Conservation (phyloP, 1,140 invertebrate genomes). For the Psilanteris sp. region DNA sequence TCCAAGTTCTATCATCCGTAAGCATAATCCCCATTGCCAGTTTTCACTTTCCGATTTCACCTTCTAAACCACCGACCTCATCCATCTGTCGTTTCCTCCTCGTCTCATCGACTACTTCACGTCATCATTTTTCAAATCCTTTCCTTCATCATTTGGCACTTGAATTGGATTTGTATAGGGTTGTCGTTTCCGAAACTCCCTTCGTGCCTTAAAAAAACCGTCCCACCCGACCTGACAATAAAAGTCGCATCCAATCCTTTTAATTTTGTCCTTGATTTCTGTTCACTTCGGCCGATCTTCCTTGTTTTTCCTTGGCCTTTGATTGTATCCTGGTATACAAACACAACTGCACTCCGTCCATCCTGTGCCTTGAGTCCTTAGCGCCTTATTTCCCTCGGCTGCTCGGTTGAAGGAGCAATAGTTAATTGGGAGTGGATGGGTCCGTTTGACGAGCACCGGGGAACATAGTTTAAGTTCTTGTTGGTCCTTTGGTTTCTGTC, state of each 20-base stretch:
- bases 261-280: not conserved
- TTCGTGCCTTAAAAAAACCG: slow-evolving; percentile 71
- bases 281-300: slow-evolving; percentile 10
- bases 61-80: too few relatives aligned
- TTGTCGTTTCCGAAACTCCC: slow-evolving; percentile 64
- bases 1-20: slow-evolving; percentile 6
- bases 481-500: slow-evolving; percentile 9
- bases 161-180: slow-evolving; percentile 46
- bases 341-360: slow-evolving; percentile 40
- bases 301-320: slow-evolving; percentile 20
- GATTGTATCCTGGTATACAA: slow-evolving; percentile 35
- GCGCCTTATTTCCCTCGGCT: slow-evolving; percentile 49
- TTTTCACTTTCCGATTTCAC: too few relatives aligned
- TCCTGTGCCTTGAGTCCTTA: slow-evolving; percentile 55
- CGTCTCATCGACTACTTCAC: not conserved
- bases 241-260: slow-evolving; percentile 23
- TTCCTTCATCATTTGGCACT: slow-evolving; percentile 28
- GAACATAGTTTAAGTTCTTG: not conserved
- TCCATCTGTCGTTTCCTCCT: not conserved
- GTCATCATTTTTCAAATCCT: not conserved
- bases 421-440: slow-evolving; percentile 1
- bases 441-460: slow-evolving; percentile 5
- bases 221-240: slow-evolving; percentile 65
- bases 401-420: not conserved
- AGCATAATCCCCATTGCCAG: too few relatives aligned